Evolutionary conservation across 1,140 invertebrate genomes (phyloP), one percentile per base, ranked within the genome.

Genomic region (Listronotus bonariensis): DNA sequence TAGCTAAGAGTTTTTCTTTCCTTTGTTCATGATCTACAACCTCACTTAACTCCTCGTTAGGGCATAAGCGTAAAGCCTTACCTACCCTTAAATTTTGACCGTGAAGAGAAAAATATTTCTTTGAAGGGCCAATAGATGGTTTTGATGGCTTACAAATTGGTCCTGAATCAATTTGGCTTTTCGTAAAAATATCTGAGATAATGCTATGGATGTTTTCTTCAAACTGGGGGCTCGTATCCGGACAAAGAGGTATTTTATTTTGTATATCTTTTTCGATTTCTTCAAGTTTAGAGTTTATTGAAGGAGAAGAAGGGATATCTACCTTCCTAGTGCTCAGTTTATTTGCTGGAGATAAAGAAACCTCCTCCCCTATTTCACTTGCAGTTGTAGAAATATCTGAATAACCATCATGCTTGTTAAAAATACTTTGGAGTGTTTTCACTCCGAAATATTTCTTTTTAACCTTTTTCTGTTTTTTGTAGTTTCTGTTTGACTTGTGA

Each of bases 341-440:
- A 38, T 62, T 45, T 17, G 63, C 42, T 9, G 54, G 32, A 12
- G 20, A 3, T 8, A 55, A 5, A 8, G 41, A 26, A 10, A 48
- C 12, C n/a, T 76, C 75, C 36, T 77, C 76, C 0, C 72, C 73
- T 11, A 76, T 57, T 51, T 77, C 76, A 7, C 77, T 78, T 11
- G 76, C 76, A 0, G 76, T 77, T 18, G 75, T 79, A 10, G 77
- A 78, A 34, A 79, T 72, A 68, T 79, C 77, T 10, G 76, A 78
- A 68, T 79, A 79, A 7, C 74, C 77, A 48, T 76, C 74, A 53
- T 75, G 72, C 57, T 76, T 77, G 61, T 73, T 77, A 59, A 80
- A 80, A 59, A 80, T 80, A 52, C 78, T 79, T 56, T 80, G 79
- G 17, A 80, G 63, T 1, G 79, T 80, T 74, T 80, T 80, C 3